Percentiles rank a stretch among this genome's conserved stretches.
Conservation (phyloP, 2,797 vertebrate genomes). For the Heterohyrax brucei region DNA sequence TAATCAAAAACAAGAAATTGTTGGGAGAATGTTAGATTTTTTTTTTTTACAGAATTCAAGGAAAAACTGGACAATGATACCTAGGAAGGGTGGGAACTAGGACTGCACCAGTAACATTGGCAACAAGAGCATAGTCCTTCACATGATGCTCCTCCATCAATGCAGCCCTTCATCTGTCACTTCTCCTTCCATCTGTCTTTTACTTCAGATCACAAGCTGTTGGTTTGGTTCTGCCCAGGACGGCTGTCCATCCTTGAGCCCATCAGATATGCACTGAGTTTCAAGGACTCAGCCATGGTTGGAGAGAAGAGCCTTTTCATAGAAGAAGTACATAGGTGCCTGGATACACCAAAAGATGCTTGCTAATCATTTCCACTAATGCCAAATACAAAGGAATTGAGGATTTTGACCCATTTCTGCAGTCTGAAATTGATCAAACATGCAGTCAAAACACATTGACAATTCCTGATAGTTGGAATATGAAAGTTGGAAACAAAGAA, state of each 20-base stretch:
- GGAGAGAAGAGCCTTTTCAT: not conserved
- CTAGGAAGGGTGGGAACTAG: not conserved
- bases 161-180: not conserved
- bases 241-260: not conserved
- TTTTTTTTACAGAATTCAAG: not conserved
- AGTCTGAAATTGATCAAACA: no score
- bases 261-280: not conserved
- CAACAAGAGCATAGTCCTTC: not conserved
- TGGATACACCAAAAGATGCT: not conserved
- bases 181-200: not conserved
- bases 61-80: not conserved
- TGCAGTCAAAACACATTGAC: no score
- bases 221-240: not conserved
- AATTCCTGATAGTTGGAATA: no score
- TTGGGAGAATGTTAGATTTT: not conserved
- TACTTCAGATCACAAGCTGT: not conserved
- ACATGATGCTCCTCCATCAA: accelerated
- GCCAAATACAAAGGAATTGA: no score
- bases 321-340: not conserved
- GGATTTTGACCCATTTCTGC: no score
- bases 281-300: not conserved
- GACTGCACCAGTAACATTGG: accelerated
- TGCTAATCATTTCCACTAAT: not conserved
- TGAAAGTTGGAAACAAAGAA: no score
- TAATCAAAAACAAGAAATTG: not conserved